Conservation (phyloP, 2,888 invertebrate genomes). For the Apotomis capreana region DNA sequence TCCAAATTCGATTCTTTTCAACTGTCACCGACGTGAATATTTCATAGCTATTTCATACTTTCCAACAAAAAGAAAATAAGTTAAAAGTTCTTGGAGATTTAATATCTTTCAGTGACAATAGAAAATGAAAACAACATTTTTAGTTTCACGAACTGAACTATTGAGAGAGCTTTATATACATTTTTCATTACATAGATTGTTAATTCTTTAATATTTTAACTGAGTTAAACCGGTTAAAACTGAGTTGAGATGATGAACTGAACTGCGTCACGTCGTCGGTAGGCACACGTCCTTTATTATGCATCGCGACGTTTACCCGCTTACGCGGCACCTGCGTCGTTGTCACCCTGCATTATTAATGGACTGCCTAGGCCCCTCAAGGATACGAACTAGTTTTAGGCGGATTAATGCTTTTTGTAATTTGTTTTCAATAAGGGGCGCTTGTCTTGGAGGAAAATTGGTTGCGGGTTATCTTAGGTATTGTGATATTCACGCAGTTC, state of each 20-base stretch:
- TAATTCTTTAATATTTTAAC: background rate
- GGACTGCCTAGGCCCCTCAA: conserved; percentile 47
- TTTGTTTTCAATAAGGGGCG: background rate
- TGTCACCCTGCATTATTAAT: conserved; percentile 80
- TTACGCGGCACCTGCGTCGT: conserved; percentile 71
- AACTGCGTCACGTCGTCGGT: conserved; percentile 57
- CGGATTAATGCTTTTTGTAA: conserved; percentile 19
- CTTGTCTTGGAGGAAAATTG: background rate
- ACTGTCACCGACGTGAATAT: conserved; percentile 68
- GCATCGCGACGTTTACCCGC: conserved; percentile 74
- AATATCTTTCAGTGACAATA: conserved; percentile 58
- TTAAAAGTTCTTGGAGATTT: conserved; percentile 60
- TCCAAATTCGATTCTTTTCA: conserved; percentile 68
- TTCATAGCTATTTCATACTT: conserved; percentile 55
- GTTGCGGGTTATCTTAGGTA: background rate
- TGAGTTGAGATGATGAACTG: conserved; percentile 49
- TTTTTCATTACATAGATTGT: background rate
- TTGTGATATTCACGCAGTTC: no score
- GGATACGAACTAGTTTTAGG: conserved; percentile 30
- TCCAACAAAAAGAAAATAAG: conserved; percentile 58
- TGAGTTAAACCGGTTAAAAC: background rate
- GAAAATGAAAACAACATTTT: conserved; percentile 41
- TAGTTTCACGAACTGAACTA: conserved; percentile 4
- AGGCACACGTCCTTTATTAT: conserved; percentile 77
- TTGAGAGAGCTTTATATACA: background rate